phyloP scores from a whole-genome alignment of 2,888 invertebrate genomes.

The Deroplatys truncata region DNA sequence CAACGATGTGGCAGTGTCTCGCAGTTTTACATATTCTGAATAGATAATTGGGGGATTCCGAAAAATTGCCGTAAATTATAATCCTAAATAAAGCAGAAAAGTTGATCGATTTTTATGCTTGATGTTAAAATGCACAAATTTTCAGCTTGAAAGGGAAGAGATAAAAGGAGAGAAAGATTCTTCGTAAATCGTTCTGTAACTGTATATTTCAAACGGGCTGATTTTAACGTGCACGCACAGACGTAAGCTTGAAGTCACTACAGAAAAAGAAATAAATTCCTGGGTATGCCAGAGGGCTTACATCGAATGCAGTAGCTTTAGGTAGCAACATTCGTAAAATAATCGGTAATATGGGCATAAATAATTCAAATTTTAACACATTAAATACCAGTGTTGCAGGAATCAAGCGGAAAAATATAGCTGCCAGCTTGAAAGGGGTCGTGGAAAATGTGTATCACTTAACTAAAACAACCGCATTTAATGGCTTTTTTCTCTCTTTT shows the following conservation, averaged over 20 bases:
- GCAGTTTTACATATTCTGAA: too few species aligned
- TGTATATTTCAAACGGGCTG: background rate
- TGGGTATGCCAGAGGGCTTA: background rate
- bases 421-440: background rate
- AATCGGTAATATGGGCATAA: background rate
- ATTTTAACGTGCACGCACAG: background rate
- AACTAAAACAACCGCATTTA: background rate
- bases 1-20: too few species aligned
- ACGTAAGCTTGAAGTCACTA: background rate
- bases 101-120: too few species aligned
- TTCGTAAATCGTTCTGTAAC: background rate
- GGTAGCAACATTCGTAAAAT: background rate
- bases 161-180: too few species aligned
- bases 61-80: too few species aligned
- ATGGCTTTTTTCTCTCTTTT: background rate
- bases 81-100: too few species aligned
- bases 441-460: background rate
- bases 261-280: background rate
- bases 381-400: background rate
- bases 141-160: too few species aligned
- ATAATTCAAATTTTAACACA: background rate
- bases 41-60: too few species aligned
- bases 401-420: background rate
- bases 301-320: background rate
- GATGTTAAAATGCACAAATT: too few species aligned